These are phyloP conservation scores for Podarcis cretensis DNA, from an alignment of 2,113 vertebrate genomes.

Conservation along the genomic window DNA sequence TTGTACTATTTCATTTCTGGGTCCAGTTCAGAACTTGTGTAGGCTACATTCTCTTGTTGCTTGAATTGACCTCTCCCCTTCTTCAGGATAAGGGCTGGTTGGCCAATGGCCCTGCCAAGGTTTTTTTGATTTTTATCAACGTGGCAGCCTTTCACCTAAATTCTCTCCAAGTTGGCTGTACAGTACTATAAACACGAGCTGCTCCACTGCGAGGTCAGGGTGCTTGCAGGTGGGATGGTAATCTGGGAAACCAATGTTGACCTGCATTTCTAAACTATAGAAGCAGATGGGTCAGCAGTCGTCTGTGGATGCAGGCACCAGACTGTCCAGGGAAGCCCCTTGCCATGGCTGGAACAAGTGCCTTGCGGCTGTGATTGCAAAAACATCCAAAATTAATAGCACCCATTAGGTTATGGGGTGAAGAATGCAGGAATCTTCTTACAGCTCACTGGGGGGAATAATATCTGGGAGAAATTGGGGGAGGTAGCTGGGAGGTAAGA, in stretches of 20 bases:
- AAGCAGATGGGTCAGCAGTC: not conserved
- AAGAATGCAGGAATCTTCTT: not conserved
- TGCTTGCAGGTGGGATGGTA: not conserved
- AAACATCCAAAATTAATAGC: not conserved
- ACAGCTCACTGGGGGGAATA: not conserved
- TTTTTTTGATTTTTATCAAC: slow-evolving; percentile 2
- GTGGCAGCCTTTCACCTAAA: not conserved
- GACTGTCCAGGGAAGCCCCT: not conserved
- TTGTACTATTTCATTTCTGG: not conserved
- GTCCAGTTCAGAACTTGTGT: not conserved
- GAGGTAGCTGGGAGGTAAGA: not conserved
- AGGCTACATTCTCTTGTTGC: not conserved
- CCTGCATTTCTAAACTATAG: not conserved
- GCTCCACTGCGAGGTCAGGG: not conserved
- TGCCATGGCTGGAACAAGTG: not conserved
- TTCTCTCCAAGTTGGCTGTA: not conserved
- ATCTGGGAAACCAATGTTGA: not conserved
- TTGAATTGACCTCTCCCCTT: not conserved
- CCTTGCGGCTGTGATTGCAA: not conserved
- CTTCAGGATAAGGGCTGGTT: not conserved
- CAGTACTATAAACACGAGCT: not conserved
- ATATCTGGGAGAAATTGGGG: not conserved
- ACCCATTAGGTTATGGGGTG: too few relatives aligned
- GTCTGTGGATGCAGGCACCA: not conserved
- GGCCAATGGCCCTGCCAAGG: not conserved